Evolutionary conservation across 2,888 invertebrate genomes (phyloP), one percentile per base, ranked within the genome.

Genomic region (Protula sp.): DNA sequence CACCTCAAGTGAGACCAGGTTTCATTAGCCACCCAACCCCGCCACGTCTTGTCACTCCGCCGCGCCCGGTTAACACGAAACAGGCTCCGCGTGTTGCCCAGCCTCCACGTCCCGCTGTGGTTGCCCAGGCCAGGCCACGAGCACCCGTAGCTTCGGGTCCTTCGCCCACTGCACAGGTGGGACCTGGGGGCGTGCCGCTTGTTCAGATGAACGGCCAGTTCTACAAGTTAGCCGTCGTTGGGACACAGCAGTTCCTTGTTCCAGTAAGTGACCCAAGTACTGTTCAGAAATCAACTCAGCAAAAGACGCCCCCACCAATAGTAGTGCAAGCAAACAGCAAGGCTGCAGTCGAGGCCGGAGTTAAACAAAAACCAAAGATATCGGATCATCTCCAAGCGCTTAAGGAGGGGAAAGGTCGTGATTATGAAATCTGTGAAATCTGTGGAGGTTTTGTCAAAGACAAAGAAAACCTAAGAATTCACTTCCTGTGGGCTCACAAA

Each of bases 401-500:
- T 14, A 9, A 45, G 45, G 5, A 50, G 24, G 50, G 24, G 14
- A 24, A 24, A 19, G 22, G 24, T 19, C 14, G 28, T 9, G 48
- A 29, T 9, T 64, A 61, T 59, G 93, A 94, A 67, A 91, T 94
- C 70, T 97, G 95, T 82, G 95, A 95, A 84, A 94, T 95, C 66
- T 97, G 95, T 82, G 95, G 95, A 76, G 94, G 94, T 27, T 94
- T 94, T 78, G 94, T 95, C 65, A 93, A 94, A 84, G 94, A 95
- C 81, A 85, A 94, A 75, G 93, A 94, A 74, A 93, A 94, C 78
- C 83, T 95, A 65, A 86, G 94, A 66, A 94, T 94, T 81, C 95
- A 95, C 78, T 94, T 95, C 92, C 94, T 93, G 78, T 94, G 93
- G 91, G 94, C 94, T 80, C 95, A 95, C 82, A 94, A 94, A 86